A percentile compares a stretch with the other conserved stretches of the same genome.
These are phyloP conservation scores for Eurytoma californica DNA, from an alignment of 2,888 invertebrate species.

Conservation along the genomic window DNA sequence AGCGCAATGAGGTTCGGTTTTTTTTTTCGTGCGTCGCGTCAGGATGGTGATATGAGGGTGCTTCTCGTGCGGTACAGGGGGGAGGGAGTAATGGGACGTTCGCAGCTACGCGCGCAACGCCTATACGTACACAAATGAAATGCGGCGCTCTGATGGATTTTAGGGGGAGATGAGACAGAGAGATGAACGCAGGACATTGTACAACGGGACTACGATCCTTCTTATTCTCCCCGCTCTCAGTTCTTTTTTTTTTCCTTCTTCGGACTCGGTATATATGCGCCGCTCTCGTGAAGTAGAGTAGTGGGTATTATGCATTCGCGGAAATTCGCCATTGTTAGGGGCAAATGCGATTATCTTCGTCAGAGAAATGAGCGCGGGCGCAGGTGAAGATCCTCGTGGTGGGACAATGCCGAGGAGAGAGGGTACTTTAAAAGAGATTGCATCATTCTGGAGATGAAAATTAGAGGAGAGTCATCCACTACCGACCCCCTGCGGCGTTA, in stretches of 20 bases:
- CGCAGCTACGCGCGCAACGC: neutral
- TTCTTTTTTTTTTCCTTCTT: conserved; percentile 14
- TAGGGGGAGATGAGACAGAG: conserved; percentile 14
- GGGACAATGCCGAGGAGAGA: conserved; percentile 18
- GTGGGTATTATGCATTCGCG: conserved; percentile 6
- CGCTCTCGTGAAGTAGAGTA: conserved; percentile 12
- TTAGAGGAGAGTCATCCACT: neutral
- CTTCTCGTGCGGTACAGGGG: neutral
- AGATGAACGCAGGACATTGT: neutral
- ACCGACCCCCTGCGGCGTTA: too few relatives aligned
- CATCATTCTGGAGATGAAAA: neutral
- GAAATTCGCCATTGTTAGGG: conserved; percentile 44
- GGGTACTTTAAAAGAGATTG: conserved; percentile 28
- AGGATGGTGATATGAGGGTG: neutral
- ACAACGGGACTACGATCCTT: neutral
- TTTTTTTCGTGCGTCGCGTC: neutral
- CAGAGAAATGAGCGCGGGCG: conserved; percentile 16
- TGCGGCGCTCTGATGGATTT: conserved; percentile 15
- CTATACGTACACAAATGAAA: conserved; percentile 3
- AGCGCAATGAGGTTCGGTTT: conserved; percentile 3
- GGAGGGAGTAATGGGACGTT: neutral
- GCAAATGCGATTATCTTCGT: conserved; percentile 46
- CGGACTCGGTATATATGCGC: neutral
- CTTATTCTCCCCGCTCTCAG: too few relatives aligned
- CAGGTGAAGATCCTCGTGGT: conserved; percentile 7